Evolutionary conservation across 1,140 invertebrate genomes (phyloP), one percentile per base, ranked within the genome.

Genomic region (Amphibalanus amphitrite): DNA sequence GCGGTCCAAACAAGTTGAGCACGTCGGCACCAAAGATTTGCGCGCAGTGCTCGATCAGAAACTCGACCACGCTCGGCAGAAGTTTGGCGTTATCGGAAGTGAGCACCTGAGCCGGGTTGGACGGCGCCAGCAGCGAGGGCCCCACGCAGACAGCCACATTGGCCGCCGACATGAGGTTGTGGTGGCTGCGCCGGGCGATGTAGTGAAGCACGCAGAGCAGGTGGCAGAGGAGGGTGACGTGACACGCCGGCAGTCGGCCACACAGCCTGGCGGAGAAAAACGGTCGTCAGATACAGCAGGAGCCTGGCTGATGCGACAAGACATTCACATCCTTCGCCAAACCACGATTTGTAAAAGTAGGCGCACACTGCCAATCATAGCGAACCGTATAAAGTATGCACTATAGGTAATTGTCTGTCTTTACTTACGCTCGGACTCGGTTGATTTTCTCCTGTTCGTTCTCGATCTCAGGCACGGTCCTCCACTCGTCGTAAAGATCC

Each of bases 141-240:
- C 91, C 90, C 29, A 93, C 89, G 77, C 91, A 93, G 20, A 93
- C 89, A 20, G 89, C 90, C 69, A 95, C 83, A 81, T 93, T 93
- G 76, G 87, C 87, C 0, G 91, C 86, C 67, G 88, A 89, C 92
- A 95, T 95, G 67, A 91, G 84, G 78, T 93, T 94, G 73, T 89
- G 87, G 71, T 87, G 85, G 29, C 88, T 86, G 73, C 89, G 85
- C 76, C 88, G 85, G 1, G 88, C 86, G 70, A 93, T 88, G 74
- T 90, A 88, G 81, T 91, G 87, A 29, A 94, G 80, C 17, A 93
- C 85, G 80, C 90, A 92, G 69, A 93, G 83, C 74, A 93, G 85
- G 80, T 92, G 87, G 70, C 86, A 86, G 30, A 93, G 80, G 71
- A 93, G 83, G 6, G 84, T 84, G 76, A 88, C 86, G 79, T 93